Base-by-base conservation (phyloP, 2,888 invertebrate genomes). In the Thymelicus sylvestris region DNA sequence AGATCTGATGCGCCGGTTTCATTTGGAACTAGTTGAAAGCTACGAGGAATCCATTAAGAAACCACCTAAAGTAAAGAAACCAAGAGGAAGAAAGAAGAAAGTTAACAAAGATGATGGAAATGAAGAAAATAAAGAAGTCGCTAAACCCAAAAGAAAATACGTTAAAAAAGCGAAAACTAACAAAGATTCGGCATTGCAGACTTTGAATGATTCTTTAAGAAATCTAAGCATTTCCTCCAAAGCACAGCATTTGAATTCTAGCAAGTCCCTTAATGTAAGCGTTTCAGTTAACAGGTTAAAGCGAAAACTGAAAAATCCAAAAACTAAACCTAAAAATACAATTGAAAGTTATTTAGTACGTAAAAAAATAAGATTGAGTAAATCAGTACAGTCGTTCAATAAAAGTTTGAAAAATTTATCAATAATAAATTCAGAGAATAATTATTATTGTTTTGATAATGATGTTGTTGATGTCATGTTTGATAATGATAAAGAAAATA, bases 11-110 rank as follows among this genome's bases (percentile, higher is more conserved):
- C 88, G 93, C 48, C 84, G 88, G 75, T 95, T 95, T 63, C 97
- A 96, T 85, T 95, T 96, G 24, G 86, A 94, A 1, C 72, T 97
- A 70, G 96, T 96, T 0, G 89, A 95, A 62, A 82, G 82, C 3
- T 96, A 94, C 77, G 93, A 95, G 75, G 94, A 94, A 73, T 89
- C 90, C 4, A 89, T 93, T 44, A 94, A 95, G 73, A 95, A 95
- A 85, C 92, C 94, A 74, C 86, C 82, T 0, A 95, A 94, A 79
- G 92, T 89, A 77, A 85, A 88, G 77, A 91, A 91, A 75, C 80
- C 82, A 6, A 83, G 81, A 77, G 77, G 78, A 24, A 82, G 80
- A 66, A 84, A 84, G 78, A 89, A 80, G 57, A 87, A 84, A 73
- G 84, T 86, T 2, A 82, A 82, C 0, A 83, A 81, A 6, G 19